Conservation (phyloP, 1,140 invertebrate species). For the Latrodectus geometricus region DNA sequence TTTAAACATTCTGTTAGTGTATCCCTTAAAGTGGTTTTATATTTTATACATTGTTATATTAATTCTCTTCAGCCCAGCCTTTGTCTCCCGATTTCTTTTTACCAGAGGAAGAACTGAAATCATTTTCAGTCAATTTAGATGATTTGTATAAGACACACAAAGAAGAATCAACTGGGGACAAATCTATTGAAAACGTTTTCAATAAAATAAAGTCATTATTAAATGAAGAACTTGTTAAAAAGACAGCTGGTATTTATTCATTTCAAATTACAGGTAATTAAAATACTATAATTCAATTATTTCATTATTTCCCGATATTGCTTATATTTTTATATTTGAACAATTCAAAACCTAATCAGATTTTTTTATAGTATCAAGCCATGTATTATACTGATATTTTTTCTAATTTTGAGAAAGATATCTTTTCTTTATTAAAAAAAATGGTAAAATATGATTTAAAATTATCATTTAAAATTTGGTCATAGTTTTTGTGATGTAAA, state of each 20-base stretch:
- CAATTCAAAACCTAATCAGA: neutral
- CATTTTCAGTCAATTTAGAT: constrained; percentile 36
- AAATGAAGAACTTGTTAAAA: constrained; percentile 81
- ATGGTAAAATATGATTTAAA: no score
- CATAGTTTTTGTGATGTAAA: no score
- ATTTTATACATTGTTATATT: no score
- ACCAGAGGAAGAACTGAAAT: constrained; percentile 72
- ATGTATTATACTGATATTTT: no score
- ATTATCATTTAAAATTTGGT: no score
- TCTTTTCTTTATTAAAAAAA: no score
- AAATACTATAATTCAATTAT: neutral
- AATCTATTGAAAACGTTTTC: constrained; percentile 77
- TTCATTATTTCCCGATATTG: no score
- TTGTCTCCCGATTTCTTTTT: constrained; percentile 93
- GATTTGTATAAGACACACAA: neutral
- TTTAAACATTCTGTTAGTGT: no score
- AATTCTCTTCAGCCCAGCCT: constrained; percentile 66
- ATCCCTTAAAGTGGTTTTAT: neutral
- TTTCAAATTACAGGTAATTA: constrained; percentile 85
- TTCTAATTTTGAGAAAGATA: no score
- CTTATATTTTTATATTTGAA: neutral
- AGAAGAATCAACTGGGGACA: constrained; percentile 60
- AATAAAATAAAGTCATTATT: constrained; percentile 76
- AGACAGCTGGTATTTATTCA: constrained; percentile 85
- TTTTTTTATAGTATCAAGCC: neutral